These are phyloP conservation scores for Xiphophorus maculatus DNA, from an alignment of 2,113 vertebrate genomes.

Conservation along the genomic window DNA sequence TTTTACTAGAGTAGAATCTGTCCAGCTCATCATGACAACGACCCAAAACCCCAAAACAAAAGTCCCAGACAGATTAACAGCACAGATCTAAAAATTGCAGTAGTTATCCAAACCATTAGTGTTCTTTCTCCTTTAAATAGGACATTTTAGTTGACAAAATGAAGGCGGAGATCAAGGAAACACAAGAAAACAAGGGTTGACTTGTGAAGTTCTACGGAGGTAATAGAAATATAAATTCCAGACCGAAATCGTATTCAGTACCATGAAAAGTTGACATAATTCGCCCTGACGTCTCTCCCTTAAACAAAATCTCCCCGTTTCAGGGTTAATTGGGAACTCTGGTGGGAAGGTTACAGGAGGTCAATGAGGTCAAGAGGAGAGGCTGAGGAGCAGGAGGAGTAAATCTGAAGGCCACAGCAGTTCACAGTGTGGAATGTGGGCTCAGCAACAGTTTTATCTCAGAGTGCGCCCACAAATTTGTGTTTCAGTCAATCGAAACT, in stretches of 20 bases:
- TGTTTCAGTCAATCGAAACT: too few species aligned
- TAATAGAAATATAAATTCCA: not conserved
- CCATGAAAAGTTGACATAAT: not conserved
- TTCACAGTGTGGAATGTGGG: conserved; percentile 15
- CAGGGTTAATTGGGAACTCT: conserved; percentile 22
- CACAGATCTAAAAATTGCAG: too few species aligned
- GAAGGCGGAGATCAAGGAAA: too few species aligned
- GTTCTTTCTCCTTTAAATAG: too few species aligned
- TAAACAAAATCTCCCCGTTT: conserved; percentile 8
- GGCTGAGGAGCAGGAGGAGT: not conserved
- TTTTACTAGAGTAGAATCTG: not conserved
- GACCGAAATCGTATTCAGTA: not conserved
- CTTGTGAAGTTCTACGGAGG: not conserved
- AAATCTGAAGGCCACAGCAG: conserved; percentile 13
- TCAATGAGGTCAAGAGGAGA: conserved; percentile 7
- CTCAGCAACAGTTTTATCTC: not conserved
- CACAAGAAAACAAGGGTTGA: not conserved
- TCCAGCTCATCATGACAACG: not conserved
- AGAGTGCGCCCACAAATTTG: not conserved
- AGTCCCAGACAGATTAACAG: too few species aligned
- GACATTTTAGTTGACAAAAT: too few species aligned
- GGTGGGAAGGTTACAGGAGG: conserved; percentile 2
- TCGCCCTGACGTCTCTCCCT: not conserved
- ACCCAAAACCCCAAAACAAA: too few species aligned
- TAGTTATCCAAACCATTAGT: too few species aligned